phyloP scores from a whole-genome alignment of 2,113 vertebrate genomes.

The Rhabdomys dilectus region DNA sequence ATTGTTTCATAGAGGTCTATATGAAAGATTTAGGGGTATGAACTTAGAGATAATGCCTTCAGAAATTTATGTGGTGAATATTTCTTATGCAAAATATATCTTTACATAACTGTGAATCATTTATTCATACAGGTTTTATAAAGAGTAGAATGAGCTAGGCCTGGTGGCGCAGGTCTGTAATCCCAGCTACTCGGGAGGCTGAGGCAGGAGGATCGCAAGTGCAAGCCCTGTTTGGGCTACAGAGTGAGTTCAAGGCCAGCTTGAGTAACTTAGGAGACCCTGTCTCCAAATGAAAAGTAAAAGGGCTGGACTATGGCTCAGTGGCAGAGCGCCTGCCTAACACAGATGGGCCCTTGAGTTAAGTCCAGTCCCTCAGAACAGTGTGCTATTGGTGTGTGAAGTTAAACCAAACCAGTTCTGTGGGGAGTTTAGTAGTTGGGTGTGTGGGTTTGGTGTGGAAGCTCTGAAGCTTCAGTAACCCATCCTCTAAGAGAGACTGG shows the following conservation, averaged over 20 bases:
- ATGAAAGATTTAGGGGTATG: neutral
- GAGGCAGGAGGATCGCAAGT: constrained; percentile 44
- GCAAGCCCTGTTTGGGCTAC: constrained; percentile 34
- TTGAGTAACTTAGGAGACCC: constrained; percentile 36
- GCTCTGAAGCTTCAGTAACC: neutral
- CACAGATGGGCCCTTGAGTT: neutral
- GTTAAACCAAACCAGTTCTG: neutral
- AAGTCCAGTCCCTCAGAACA: neutral
- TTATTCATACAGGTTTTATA: neutral
- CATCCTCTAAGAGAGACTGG: neutral
- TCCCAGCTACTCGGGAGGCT: constrained; percentile 27
- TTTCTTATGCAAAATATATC: constrained; percentile 35
- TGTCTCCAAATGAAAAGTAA: neutral
- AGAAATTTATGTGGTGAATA: neutral
- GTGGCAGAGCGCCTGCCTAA: neutral
- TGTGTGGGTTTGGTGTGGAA: neutral
- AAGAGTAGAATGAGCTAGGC: constrained; percentile 12
- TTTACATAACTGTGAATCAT: neutral
- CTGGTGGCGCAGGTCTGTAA: constrained; percentile 26
- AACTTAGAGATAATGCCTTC: neutral
- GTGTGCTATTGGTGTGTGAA: constrained; percentile 6
- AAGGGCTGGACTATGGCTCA: neutral
- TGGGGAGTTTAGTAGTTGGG: neutral
- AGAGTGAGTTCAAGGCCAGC: constrained; percentile 37
- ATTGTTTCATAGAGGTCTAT: neutral